phyloP scores from a whole-genome alignment of 2,113 vertebrate genomes.

The Poeciliopsis occidentalis region DNA sequence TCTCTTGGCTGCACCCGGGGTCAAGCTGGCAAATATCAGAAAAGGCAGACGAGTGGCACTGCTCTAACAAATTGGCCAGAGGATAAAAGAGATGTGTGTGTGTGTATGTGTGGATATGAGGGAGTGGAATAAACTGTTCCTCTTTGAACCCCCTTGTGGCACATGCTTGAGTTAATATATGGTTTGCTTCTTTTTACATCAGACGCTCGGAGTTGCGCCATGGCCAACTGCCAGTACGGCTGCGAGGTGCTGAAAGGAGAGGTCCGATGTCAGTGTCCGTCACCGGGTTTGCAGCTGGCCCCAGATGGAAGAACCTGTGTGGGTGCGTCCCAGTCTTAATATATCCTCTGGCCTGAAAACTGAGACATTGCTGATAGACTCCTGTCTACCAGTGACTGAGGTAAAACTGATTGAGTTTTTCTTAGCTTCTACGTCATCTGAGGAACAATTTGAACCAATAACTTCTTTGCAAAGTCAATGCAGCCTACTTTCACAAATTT shows the following conservation, averaged over 20 bases:
- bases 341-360: slow-evolving; percentile 29
- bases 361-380: slow-evolving; percentile 14
- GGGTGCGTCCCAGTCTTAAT: slow-evolving; percentile 80
- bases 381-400: background rate
- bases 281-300: slow-evolving; percentile 92
- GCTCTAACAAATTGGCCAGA: slow-evolving; percentile 29
- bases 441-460: slow-evolving; percentile 28
- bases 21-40: slow-evolving; percentile 53
- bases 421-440: slow-evolving; percentile 25
- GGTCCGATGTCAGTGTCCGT: slow-evolving; percentile 92
- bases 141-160: slow-evolving; percentile 19
- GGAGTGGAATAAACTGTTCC: slow-evolving; percentile 2
- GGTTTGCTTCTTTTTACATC: slow-evolving; percentile 17
- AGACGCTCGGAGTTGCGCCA: slow-evolving; percentile 89
- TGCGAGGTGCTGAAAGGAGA: slow-evolving; percentile 94
- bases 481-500: too few species aligned
- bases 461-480: slow-evolving; percentile 18
- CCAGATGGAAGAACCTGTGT: slow-evolving; percentile 92
- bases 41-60: slow-evolving; percentile 34
- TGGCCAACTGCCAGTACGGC: slow-evolving; percentile 99
- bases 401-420: background rate
- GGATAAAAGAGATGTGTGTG: slow-evolving; percentile 12
- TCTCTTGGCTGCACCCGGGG: slow-evolving; percentile 46
- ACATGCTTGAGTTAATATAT: slow-evolving; percentile 44
- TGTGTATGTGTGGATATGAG: background rate